Evolutionary conservation across 2,113 vertebrate species (phyloP).

Genomic region (western clawed frog (Xenopus tropicalis)): DNA sequence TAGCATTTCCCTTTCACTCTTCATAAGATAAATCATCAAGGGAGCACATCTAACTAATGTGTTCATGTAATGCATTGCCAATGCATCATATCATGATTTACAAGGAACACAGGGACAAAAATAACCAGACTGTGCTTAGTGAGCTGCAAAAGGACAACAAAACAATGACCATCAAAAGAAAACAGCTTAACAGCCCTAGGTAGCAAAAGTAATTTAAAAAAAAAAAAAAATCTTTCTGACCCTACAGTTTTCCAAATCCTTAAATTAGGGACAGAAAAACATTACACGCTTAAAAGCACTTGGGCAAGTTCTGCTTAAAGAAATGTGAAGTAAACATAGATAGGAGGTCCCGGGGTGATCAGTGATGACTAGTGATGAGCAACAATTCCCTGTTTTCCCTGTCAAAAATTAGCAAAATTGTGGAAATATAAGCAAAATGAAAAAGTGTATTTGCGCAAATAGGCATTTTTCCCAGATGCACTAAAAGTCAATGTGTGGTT

Average conservation of each 20-base stretch:
- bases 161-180: slow-evolving; percentile 55
- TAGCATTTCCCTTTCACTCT: slow-evolving; percentile 24
- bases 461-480: too few species aligned
- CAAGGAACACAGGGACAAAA: slow-evolving; percentile 66
- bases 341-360: too few species aligned
- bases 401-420: too few species aligned
- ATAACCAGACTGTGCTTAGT: slow-evolving; percentile 65
- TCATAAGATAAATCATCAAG: slow-evolving; percentile 56
- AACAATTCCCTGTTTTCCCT: too few species aligned
- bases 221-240: slow-evolving; percentile 53
- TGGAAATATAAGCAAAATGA: too few species aligned
- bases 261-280: slow-evolving; percentile 60
- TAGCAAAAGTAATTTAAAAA: slow-evolving; percentile 73
- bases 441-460: too few species aligned
- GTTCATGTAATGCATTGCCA: slow-evolving; percentile 60
- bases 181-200: slow-evolving; percentile 66
- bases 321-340: too few species aligned
- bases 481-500: too few species aligned
- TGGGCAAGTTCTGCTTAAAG: too few species aligned
- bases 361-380: too few species aligned
- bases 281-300: too few species aligned
- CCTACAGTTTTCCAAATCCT: slow-evolving; percentile 54
- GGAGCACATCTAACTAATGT: slow-evolving; percentile 62
- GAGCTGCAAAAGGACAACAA: slow-evolving; percentile 46
- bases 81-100: slow-evolving; percentile 66